Evolutionary conservation across 1,140 invertebrate species (phyloP), one percentile per base, ranked within the genome.

Genomic region (Saxidomus purpurata): DNA sequence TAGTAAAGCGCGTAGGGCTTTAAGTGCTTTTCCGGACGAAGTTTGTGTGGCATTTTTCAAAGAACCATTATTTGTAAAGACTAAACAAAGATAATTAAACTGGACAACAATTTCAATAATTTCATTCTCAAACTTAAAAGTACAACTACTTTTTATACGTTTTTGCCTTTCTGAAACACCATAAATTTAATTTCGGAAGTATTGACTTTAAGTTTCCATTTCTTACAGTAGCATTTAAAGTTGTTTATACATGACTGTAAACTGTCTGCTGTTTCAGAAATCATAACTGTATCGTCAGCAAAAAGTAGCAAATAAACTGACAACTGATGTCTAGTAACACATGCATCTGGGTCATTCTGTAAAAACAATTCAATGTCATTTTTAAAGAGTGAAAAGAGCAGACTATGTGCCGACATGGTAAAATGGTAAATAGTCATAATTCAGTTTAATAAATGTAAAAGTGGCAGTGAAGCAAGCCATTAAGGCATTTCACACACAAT

Each of bases 121-220:
- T 31, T 79, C 40, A 52, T 52, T 52, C 9, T 1, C 28, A 47
- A 38, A 79, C 19, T 0, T 43, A 22, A 22, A 79, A 38, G 11
- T 4, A 15, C 15, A 11, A 22, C 19, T 52, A 49, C 28, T 52
- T 34, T 31, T 25, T 17, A n/a, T 49, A 19, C 13, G 11, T 49
- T 36, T 22, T 15, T 43, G 43, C 76, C 76, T 49, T 79, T 79
- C 19, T 34, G 3, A 79, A 79, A 79, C 15, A 79, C 31, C 0
- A 79, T 31, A 22, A 79, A 2, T 79, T 49, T 79, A 38, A 40
- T 52, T 52, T 79, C 49, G 17, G 31, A 8, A 52, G 38, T 36
- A 79, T 79, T 79, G 6, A 79, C 76, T 34, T 28, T 79, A 31
- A 79, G 22, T 49, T 52, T 52, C 76, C 76, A 79, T n/a, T 79